Evolutionary conservation across 2,797 vertebrate species (phyloP), one percentile per base, ranked within the genome.

Genomic region (Alcedo atthis): DNA sequence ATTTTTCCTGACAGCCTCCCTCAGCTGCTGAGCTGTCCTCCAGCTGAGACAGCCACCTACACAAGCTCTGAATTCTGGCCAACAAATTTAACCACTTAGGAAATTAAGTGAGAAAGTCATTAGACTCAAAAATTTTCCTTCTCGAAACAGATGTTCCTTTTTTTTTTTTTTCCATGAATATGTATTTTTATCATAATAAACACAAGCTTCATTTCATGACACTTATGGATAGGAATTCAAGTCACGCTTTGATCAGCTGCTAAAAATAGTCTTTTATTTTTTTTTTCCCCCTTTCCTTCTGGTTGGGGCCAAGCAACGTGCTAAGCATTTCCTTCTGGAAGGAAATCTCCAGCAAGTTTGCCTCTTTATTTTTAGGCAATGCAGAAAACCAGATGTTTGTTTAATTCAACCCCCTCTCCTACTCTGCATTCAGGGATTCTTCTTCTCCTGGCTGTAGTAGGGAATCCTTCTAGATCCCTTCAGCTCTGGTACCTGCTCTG

Each of bases 271-370:
- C 91, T 84, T 96, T 96, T 95, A 85, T 88, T 79, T 87, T 89
- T 95, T 95, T 93, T 71, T 76, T 25, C 35, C 54, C 63, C 30
- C 37, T 76, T 90, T 82, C 86, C 93, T 95, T 92, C 83, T 92
- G 93, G 81, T 68, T 95, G 94, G 67, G 97, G 97, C 95, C 95
- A 97, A 96, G 97, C 97, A 98, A 98, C 97, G 97, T 97, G 96
- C 95, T 98, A 98, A 98, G 97, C 89, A 98, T 98, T 98, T 98
- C 97, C 97, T 98, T 97, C 97, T 97, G 94, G 91, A 97, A 97
- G 96, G 97, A 98, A 98, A 96, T 96, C 96, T 96, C 77, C 90
- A 95, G 82, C 76, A 94, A 95, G 89, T 93, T 95, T 90, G 57
- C 48, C 77, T 96, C 91, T 93, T 94, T 96, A 94, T 94, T 96